Evolutionary conservation across 2,113 vertebrate species (phyloP).

Genomic region (Grantiella picta): DNA sequence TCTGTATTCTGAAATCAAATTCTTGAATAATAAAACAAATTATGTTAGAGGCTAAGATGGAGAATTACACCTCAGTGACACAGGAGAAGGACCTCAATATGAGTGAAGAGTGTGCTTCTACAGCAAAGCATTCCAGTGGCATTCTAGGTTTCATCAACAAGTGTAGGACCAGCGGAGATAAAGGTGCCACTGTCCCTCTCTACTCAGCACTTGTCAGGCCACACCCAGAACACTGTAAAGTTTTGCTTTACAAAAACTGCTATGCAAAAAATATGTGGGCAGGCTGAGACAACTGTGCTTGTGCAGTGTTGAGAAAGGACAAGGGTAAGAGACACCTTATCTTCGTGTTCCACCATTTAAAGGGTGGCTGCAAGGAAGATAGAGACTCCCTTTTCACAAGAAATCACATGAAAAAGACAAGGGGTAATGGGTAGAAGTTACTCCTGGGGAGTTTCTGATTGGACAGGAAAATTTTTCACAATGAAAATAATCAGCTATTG

Average conservation of each 20-base stretch:
- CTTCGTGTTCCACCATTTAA: neutral
- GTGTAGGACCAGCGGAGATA: neutral
- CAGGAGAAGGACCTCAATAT: neutral
- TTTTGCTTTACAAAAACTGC: neutral
- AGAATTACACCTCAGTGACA: neutral
- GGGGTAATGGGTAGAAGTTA: neutral
- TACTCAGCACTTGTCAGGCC: neutral
- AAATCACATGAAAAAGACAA: neutral
- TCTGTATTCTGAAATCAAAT: neutral
- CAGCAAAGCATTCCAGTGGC: neutral
- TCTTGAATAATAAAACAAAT: neutral
- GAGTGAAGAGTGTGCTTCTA: neutral
- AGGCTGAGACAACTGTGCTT: neutral
- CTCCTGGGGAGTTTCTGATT: neutral
- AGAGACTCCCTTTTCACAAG: neutral
- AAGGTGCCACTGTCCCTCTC: neutral
- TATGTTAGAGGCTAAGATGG: neutral
- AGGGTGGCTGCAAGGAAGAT: neutral
- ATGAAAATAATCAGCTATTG: neutral
- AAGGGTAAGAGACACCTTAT: neutral
- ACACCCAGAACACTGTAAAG: neutral
- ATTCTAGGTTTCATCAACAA: neutral
- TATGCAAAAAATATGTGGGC: neutral
- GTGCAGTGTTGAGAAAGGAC: neutral
- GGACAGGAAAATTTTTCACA: neutral